Base-by-base conservation (phyloP, 2,888 invertebrate genomes). In the Pegoplata infirma region DNA sequence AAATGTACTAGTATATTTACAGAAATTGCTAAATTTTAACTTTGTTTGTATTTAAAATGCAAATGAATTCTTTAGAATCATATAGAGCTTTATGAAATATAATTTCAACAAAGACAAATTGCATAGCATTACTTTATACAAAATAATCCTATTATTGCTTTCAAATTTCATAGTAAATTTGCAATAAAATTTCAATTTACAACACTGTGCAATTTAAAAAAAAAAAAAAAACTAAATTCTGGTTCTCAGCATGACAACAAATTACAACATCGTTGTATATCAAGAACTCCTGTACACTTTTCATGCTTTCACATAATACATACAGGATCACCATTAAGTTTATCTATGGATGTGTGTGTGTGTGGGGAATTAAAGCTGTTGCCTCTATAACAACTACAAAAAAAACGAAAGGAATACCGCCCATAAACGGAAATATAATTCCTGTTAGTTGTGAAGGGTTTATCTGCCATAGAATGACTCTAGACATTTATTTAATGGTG, bases 401-500 rank as follows among this genome's bases (percentile, higher is more conserved):
- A 25, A 3, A 63, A 46, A 32, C 10, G 4, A 55, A 66, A 58
- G 46, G 53, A 75, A 76, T 47, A 51, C 76, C 82, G 81, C 82
- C 82, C 81, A 79, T 72, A 74, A 75, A 75, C 80, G 81, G 81
- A 81, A 79, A 81, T 80, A 81, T 75, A 80, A 82, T 79, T 81
- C 71, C 73, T 75, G 55, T 75, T 16, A 23, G 47, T 64, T 71
- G 40, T 59, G 80, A 73, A 80, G 80, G 67, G 71, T 74, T 81
- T 80, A 81, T 80, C 56, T 58, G 12, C 32, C 69, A 69, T 47
- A 32, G 71, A 74, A 63, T 66, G 71, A 40, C 59, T 53, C 36
- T 32, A 47, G 67, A 76, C 74, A 69, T 49, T 73, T n/a, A n/a
- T n/a, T n/a, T 61, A 61, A 56, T 63, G 74, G 80, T 80, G 76